A percentile compares a stretch with the other conserved stretches of the same genome.
Evolutionary conservation across 2,888 invertebrate genomes (phyloP).

Genomic region (Troides oblongomaculatus): DNA sequence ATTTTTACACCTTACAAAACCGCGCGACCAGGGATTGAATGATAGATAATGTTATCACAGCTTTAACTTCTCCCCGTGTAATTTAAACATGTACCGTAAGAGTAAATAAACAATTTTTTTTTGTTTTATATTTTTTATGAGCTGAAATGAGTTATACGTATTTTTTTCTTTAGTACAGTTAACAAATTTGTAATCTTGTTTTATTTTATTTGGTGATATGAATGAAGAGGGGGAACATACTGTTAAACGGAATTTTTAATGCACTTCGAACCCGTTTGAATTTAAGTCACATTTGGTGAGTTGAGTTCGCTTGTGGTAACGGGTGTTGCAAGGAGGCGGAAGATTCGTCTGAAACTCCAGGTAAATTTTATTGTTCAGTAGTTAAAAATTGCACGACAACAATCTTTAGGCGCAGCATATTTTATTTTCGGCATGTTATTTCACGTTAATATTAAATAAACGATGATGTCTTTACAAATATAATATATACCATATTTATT

Average conservation of each 20-base stretch:
- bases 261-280: constrained; percentile 19
- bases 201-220: constrained; percentile 21
- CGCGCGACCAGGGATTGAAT: too few species aligned
- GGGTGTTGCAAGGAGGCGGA: constrained; percentile 12
- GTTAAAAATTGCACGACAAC: background rate
- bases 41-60: too few species aligned
- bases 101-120: too few species aligned
- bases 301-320: constrained; percentile 23
- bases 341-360: constrained; percentile 10
- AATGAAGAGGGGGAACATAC: constrained; percentile 28
- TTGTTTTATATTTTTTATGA: background rate
- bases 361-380: constrained; percentile 11
- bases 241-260: constrained; percentile 25
- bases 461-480: background rate
- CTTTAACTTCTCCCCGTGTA: too few species aligned
- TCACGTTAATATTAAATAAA: background rate
- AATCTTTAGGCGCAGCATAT: background rate
- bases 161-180: constrained; percentile 13
- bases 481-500: too few species aligned
- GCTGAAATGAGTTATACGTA: background rate
- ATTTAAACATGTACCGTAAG: too few species aligned
- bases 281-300: constrained; percentile 25
- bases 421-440: background rate
- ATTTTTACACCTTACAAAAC: too few species aligned
- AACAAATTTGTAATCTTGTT: constrained; percentile 10